Base-by-base conservation (phyloP, 2,113 vertebrate species). In the Miniopterus natalensis region DNA sequence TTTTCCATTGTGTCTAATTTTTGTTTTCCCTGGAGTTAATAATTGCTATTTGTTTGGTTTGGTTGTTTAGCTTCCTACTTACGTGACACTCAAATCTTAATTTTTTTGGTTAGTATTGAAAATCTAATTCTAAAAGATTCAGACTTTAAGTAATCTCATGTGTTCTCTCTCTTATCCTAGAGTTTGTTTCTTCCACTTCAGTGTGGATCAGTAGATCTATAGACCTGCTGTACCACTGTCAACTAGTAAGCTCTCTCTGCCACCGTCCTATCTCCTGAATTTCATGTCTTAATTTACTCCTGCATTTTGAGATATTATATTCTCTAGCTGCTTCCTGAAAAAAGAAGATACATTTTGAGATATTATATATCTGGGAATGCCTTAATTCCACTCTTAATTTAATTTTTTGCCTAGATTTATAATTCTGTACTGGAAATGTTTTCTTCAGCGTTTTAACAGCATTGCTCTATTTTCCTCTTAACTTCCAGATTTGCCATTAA, bases 341-440 rank as follows among this genome's bases (percentile, higher is more conserved):
- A 66, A 68, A 23, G 55, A 63, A 45, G 40, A 70, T 80, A 47
- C 10, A 36, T 29, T 96, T 75, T 90, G 77, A 88, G 47, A 51
- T 14, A 13, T 0, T 13, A 1, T 5, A 51, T 47, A 7, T 75
- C 55, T 75, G 9, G 1, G 42, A 88, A 20, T 61, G 9, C 10
- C n/a, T 85, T 89, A 12, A 36, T 86, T 95, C 73, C 47, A 40
- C 18, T 66, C 12, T 42, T 75, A 84, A 65, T 75, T 47, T 93
- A 23, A 74, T 10, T 51, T 78, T 81, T 70, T n/a, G 74, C 40
- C 45, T 59, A 53, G 15, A 63, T 40, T 49, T 15, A 59, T n/a
- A 78, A 92, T 71, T 89, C 49, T 61, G 17, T 20, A 27, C 21
- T 40, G 12, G 13, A 78, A 94, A 63, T 40, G 1, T 40, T 80